Evolutionary conservation across 2,888 invertebrate species (phyloP).

Genomic region (Dione juno): DNA sequence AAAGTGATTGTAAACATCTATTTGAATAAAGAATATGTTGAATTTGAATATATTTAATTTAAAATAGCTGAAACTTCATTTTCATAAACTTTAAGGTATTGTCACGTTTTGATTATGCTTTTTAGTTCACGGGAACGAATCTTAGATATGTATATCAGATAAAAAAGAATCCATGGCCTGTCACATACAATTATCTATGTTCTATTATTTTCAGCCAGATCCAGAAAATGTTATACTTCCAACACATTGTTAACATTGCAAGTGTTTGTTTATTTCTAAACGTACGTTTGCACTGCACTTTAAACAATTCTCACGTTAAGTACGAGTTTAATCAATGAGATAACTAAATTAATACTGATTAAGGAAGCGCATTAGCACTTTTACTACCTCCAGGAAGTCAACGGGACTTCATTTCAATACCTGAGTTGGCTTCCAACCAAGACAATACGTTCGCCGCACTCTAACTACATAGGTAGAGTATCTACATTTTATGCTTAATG

Average conservation of each 20-base stretch:
- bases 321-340: slow-evolving; percentile 39
- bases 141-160: too few species aligned
- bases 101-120: too few species aligned
- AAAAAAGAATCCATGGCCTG: too few species aligned
- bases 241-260: not conserved
- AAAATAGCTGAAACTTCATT: too few species aligned
- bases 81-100: too few species aligned
- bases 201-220: too few species aligned
- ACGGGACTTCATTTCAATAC: slow-evolving; percentile 40
- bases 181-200: too few species aligned
- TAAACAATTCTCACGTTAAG: slow-evolving; percentile 34
- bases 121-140: too few species aligned
- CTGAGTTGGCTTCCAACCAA: slow-evolving; percentile 35
- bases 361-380: slow-evolving; percentile 42
- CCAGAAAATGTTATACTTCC: too few species aligned
- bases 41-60: too few species aligned
- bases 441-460: not conserved
- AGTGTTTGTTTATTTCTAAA: not conserved
- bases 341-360: slow-evolving; percentile 42
- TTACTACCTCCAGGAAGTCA: slow-evolving; percentile 39
- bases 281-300: not conserved
- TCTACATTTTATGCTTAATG: not conserved
- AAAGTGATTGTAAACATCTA: too few species aligned
- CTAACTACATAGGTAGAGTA: not conserved
- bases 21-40: too few species aligned